These are phyloP conservation scores for Opisthograptis luteolata DNA, from an alignment of 2,888 invertebrate species.

Conservation along the genomic window DNA sequence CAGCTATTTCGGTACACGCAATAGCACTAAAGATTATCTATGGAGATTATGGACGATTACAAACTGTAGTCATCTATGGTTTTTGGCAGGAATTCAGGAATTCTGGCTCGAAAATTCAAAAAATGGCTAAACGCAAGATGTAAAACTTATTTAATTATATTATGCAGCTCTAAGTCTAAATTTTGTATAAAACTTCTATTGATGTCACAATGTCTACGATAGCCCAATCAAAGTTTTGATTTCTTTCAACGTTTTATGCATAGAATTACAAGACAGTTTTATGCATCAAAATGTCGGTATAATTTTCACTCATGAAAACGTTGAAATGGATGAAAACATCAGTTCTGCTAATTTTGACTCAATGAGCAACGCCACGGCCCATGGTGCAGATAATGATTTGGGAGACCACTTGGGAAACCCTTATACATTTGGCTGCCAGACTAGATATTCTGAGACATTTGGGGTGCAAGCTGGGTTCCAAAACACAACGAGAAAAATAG, in stretches of 20 bases:
- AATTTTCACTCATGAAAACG: too few relatives aligned
- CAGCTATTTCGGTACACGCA: too few relatives aligned
- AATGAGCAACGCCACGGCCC: slow-evolving; percentile 8
- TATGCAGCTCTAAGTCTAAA: neutral
- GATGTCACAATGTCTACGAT: neutral
- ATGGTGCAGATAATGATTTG: slow-evolving; percentile 16
- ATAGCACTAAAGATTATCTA: too few relatives aligned
- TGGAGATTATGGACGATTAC: too few relatives aligned
- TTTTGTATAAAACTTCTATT: slow-evolving; percentile 4
- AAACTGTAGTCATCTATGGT: too few relatives aligned
- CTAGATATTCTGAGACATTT: slow-evolving; percentile 9
- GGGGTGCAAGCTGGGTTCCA: slow-evolving; percentile 4
- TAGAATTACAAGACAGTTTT: too few relatives aligned
- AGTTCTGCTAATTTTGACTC: slow-evolving; percentile 6
- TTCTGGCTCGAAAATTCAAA: slow-evolving; percentile 42
- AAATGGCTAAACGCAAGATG: slow-evolving; percentile 31
- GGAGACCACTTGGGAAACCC: slow-evolving; percentile 19
- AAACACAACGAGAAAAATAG: neutral
- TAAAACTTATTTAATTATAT: too few relatives aligned
- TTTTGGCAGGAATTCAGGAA: neutral
- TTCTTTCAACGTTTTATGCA: neutral
- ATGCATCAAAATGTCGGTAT: too few relatives aligned
- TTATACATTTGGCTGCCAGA: slow-evolving; percentile 13
- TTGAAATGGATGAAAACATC: slow-evolving; percentile 12
- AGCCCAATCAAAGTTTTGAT: too few relatives aligned